Evolutionary conservation across 2,797 vertebrate genomes (phyloP), one percentile per base, ranked within the genome.

Genomic region (Oophaga sylvatica): DNA sequence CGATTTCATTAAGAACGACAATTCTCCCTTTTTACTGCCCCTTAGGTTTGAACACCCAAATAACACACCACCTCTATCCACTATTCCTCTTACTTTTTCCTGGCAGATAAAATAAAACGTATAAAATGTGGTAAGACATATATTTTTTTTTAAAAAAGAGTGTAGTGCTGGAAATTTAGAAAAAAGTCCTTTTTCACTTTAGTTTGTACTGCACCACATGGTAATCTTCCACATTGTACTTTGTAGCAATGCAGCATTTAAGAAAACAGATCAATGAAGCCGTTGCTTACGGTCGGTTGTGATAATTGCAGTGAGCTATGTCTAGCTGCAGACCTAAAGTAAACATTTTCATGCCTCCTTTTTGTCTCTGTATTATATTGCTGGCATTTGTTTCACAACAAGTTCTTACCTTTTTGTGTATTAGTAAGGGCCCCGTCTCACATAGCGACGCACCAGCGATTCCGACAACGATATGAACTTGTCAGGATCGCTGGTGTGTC

Each of bases 211-310:
- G 73, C 73, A 26, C 45, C 53, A 53, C 73, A 15, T 65, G 13
- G 22, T 67, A 26, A 20, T 63, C 20, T 45, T 62, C 63, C 6
- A n/a, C 22, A 45, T 76, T 56, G 45, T 15, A 8, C 57, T 85
- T 67, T 88, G 48, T 85, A 88, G 87, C 77, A 88, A 71, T 88
- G 67, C 77, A 81, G 87, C 57, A 84, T 75, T 59, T 31, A 45
- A 73, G 77, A 26, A 81, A 88, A 88, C 67, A 59, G 76, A 87
- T 83, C 67, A 85, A 76, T 88, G 22, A 84, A 53, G 41, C 41
- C 7, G 78, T n/a, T 71, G 77, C 63, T 78, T 80, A 53, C 70
- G 57, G 59, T 62, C 71, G 56, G 62, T 79, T 35, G 26, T 76
- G 60, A 82, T 75, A 70, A 87, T 62, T 87, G 67, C 20, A 19